These are phyloP conservation scores for Brachionus plicatilis DNA, from an alignment of 1,140 invertebrate genomes.

Conservation along the genomic window DNA sequence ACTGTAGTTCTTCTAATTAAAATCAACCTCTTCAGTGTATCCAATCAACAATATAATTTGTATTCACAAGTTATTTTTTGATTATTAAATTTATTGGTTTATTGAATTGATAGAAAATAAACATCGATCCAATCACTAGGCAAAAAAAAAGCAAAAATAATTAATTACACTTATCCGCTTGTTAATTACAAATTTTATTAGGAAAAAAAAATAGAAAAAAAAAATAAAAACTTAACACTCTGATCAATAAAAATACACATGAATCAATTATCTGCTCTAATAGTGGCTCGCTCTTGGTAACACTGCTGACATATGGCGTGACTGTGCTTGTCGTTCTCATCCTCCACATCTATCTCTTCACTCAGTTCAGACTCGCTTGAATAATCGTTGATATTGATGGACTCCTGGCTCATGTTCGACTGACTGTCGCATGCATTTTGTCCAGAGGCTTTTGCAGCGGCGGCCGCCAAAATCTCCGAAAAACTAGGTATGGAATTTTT, in stretches of 20 bases:
- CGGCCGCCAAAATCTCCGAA: slow-evolving; percentile 28
- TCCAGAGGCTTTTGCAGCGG: not conserved
- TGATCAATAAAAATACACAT: not conserved
- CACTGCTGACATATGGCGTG: not conserved
- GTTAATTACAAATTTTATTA: not conserved
- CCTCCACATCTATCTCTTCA: not conserved
- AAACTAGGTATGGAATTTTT: slow-evolving; percentile 50
- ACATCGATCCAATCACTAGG: not conserved
- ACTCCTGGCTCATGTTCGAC: slow-evolving; percentile 3
- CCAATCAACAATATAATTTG: not conserved
- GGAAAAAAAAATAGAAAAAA: not conserved
- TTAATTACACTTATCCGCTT: not conserved
- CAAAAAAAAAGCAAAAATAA: not conserved
- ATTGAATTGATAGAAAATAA: not conserved
- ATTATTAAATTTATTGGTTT: not conserved
- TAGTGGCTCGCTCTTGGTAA: not conserved
- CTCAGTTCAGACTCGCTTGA: not conserved
- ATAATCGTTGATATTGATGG: not conserved
- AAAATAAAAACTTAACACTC: not conserved
- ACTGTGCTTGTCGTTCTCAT: not conserved
- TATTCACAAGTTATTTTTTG: not conserved
- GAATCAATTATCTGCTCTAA: not conserved
- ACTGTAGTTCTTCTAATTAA: too few relatives aligned
- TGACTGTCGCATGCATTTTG: not conserved
- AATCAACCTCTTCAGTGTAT: not conserved